Evolutionary conservation across 2,888 invertebrate genomes (phyloP), one percentile per base, ranked within the genome.

Genomic region (Heliconius aoede): DNA sequence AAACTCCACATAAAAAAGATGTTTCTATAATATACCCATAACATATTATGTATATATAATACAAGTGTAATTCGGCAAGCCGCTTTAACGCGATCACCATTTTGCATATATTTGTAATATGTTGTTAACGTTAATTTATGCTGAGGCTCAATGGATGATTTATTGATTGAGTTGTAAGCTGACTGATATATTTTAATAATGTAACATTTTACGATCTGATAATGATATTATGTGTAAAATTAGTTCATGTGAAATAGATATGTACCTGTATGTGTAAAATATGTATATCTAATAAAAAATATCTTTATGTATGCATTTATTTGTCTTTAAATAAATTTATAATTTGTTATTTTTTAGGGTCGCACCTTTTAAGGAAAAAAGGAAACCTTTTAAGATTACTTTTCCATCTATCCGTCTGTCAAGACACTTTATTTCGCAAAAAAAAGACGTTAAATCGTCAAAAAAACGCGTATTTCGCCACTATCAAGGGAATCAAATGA

Each of bases 31-130:
- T 28, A 26, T 18, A 46, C 46, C 13, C 15, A 40, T 30, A n/a
- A 30, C 30, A 30, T 36, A 2, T 32, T 9, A 11, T 11, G 5
- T 36, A 36, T 40, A 26, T 26, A 28, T 28, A 68, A 55, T 24
- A 55, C 55, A 30, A 55, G 13, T 18, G 69, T 24, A 55, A 55
- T 30, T 69, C 68, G n/a, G 30, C 68, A 69, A 69, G 28, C 40
- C 46, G 11, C 24, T 68, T 64, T 64, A 36, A 65, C 36, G 51
- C 11, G 68, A 51, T 51, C 13, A n/a, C 1, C 24, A 32, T 55
- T 69, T 69, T 69, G 69, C 30, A 55, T 69, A 32, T 69, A 30
- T 69, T 55, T 55, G 69, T 69, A 69, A 69, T 69, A 55, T 32
- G 30, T 69, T 55, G 30, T 69, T 32, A 69, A 69, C 30, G 7